These are phyloP conservation scores for Hemiscyllium ocellatum DNA, from an alignment of 2,113 vertebrate genomes.

Conservation along the genomic window DNA sequence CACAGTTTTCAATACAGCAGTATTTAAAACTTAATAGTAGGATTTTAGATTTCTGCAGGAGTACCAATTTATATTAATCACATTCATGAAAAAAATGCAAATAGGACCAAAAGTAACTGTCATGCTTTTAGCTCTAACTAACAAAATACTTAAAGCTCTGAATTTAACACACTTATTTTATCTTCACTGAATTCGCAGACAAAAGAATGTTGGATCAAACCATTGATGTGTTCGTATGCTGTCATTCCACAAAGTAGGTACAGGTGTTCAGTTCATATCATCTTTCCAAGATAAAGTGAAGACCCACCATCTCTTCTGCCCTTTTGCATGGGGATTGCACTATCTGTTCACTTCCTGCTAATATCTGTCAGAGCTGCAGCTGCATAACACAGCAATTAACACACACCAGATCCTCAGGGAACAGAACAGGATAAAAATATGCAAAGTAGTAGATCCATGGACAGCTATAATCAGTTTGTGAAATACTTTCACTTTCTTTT, in stretches of 20 bases:
- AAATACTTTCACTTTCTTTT: not conserved
- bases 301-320: not conserved
- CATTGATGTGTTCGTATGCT: not conserved
- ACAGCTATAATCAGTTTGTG: not conserved
- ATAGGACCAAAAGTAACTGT: not conserved
- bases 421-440: not conserved
- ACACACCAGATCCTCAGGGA: not conserved
- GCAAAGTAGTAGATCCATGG: not conserved
- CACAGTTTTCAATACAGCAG: not conserved
- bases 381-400: slow-evolving; percentile 17
- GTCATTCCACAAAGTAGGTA: not conserved
- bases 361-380: slow-evolving; percentile 21
- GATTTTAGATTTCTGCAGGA: not conserved
- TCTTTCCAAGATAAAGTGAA: not conserved
- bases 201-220: not conserved
- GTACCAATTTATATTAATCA: not conserved
- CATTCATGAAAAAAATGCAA: not conserved
- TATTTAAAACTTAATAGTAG: not conserved
- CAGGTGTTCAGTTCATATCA: not conserved
- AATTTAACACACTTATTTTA: not conserved
- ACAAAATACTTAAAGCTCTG: not conserved
- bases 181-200: not conserved
- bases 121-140: not conserved
- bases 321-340: no score
- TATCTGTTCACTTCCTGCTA: slow-evolving; percentile 9